Evolutionary conservation across 92 coral and sea anemone genomes (phyloP).

Genomic region (Parazoanthus darwini): DNA sequence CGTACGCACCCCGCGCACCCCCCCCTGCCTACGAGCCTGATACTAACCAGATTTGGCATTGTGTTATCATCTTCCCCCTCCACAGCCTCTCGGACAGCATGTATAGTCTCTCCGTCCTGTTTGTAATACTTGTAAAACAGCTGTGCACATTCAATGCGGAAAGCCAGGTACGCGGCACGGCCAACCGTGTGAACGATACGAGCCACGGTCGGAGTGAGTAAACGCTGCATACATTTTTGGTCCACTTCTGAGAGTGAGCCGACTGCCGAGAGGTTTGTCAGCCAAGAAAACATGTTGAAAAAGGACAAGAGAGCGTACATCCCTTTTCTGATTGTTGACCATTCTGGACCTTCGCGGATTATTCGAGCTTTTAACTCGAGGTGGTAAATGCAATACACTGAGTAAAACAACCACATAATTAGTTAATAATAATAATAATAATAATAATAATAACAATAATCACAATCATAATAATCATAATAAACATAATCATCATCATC

Average conservation of each 20-base stretch:
- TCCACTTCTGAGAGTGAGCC: constrained; percentile 52
- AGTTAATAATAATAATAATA: too few species aligned
- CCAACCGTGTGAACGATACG: constrained; percentile 61
- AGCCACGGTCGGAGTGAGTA: constrained; percentile 45
- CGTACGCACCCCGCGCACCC: too few species aligned
- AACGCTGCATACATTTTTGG: constrained; percentile 47
- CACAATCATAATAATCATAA: too few species aligned
- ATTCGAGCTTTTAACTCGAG: constrained; percentile 55
- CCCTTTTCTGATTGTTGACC: constrained; percentile 61
- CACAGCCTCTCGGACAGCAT: constrained; percentile 10
- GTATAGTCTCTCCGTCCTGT: constrained; percentile 45
- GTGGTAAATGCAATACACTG: constrained; percentile 60
- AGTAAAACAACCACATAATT: neutral
- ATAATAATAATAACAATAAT: too few species aligned
- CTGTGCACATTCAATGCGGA: constrained; percentile 64
- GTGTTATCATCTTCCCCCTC: neutral
- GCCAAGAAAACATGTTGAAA: constrained; percentile 65
- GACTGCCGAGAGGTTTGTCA: constrained; percentile 51
- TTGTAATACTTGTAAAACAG: constrained; percentile 64
- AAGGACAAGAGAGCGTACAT: constrained; percentile 57
- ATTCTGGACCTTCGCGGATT: constrained; percentile 56
- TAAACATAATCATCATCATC: too few species aligned
- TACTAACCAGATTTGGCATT: constrained; percentile 41
- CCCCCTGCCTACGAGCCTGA: too few species aligned
- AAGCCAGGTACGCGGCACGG: constrained; percentile 65